Conservation (phyloP, 2,113 vertebrate species). For the Poeciliopsis retropinna region DNA sequence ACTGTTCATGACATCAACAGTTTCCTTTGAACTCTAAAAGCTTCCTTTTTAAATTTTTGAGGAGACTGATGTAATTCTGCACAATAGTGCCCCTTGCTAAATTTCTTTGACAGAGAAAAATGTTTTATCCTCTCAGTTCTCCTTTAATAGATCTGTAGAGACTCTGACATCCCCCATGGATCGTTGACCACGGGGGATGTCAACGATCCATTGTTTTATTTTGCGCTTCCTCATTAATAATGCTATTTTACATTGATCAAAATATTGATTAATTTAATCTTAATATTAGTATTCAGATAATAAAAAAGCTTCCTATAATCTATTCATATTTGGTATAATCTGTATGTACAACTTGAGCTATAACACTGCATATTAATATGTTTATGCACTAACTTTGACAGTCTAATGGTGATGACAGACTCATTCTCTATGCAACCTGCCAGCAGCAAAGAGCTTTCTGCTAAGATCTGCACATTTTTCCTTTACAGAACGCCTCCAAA, state of each 20-base stretch:
- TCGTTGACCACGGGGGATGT: no score
- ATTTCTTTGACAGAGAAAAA: background rate
- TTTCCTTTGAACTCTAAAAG: background rate
- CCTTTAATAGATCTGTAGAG: no score
- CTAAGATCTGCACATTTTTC: conserved; percentile 62
- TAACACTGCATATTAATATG: conserved; percentile 22
- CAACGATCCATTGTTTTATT: background rate
- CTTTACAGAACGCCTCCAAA: conserved; percentile 14
- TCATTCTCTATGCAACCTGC: conserved; percentile 30
- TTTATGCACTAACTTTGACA: conserved; percentile 26
- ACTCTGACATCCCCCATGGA: no score
- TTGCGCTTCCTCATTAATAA: background rate
- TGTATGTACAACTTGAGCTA: background rate
- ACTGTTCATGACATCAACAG: background rate
- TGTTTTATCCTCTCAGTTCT: background rate
- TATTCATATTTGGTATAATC: background rate
- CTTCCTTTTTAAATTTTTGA: no score
- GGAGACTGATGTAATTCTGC: no score
- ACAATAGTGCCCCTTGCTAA: background rate
- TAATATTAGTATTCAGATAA: background rate
- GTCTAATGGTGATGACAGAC: conserved; percentile 21
- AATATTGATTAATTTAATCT: background rate
- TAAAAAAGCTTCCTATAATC: background rate
- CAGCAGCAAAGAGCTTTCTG: conserved; percentile 39
- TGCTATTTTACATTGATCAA: background rate